Percentiles rank a stretch among this genome's conserved stretches.
Conservation (phyloP, 64 coral and sea anemone species). For the Acropora tenuis region DNA sequence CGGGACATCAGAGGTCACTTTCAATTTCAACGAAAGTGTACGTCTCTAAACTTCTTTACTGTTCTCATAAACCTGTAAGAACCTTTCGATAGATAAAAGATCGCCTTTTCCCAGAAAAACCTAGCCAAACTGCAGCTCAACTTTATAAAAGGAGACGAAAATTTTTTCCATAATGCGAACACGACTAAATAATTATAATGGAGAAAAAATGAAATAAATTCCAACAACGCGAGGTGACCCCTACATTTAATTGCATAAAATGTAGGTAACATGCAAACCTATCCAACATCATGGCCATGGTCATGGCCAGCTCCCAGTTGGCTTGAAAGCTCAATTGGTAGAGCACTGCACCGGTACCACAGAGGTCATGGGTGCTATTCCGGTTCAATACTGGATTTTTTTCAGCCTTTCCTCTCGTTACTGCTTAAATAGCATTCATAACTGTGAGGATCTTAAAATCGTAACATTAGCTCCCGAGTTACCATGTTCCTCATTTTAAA, state of each 20-base stretch:
- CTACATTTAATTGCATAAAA: constrained; percentile 8
- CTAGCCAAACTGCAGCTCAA: background rate
- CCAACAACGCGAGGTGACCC: background rate
- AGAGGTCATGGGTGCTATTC: too few species aligned
- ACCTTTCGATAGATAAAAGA: constrained; percentile 17
- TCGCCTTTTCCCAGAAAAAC: background rate
- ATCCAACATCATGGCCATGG: background rate
- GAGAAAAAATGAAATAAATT: constrained; percentile 16
- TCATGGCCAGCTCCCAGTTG: too few species aligned
- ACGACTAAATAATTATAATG: background rate
- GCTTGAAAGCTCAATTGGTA: too few species aligned
- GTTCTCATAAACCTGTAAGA: background rate
- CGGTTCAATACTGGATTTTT: too few species aligned
- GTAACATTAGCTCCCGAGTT: background rate
- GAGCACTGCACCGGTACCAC: too few species aligned
- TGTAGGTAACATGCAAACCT: background rate
- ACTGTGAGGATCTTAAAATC: too few species aligned
- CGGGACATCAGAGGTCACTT: too few species aligned
- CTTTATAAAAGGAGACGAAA: background rate
- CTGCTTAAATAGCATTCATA: too few species aligned
- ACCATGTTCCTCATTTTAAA: constrained; percentile 18
- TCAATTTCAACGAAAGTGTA: background rate
- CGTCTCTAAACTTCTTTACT: background rate
- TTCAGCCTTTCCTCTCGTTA: too few species aligned
- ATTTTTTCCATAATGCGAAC: constrained; percentile 8